Evolutionary conservation across 92 coral and sea anemone species (phyloP).

Genomic region (Epizoanthus scotinus): DNA sequence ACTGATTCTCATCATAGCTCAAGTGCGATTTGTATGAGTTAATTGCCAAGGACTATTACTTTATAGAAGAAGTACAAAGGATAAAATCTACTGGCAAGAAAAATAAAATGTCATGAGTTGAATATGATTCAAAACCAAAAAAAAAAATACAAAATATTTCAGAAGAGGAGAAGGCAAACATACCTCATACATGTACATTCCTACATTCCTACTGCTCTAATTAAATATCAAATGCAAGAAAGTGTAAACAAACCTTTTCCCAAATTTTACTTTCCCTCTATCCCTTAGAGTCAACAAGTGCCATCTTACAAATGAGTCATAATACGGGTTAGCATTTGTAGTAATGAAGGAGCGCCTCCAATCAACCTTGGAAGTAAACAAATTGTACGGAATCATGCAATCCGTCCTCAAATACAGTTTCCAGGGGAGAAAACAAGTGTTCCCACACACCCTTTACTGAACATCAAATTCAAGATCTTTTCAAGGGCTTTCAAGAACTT

Average conservation of each 20-base stretch:
- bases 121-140: not conserved
- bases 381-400: not conserved
- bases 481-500: no score
- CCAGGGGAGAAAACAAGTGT: no score
- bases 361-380: conserved; percentile 68
- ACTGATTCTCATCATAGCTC: not conserved
- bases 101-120: no score
- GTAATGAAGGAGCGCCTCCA: conserved; percentile 97
- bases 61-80: not conserved
- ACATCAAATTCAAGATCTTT: no score
- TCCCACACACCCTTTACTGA: no score
- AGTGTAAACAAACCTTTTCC: conserved; percentile 74
- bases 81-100: not conserved
- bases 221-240: not conserved
- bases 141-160: no score
- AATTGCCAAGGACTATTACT: not conserved
- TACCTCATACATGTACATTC: not conserved
- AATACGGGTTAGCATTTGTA: conserved; percentile 93
- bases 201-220: no score
- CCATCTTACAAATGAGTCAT: conserved; percentile 99
- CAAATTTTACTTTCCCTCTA: conserved; percentile 97
- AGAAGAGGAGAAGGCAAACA: not conserved
- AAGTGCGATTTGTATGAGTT: not conserved
- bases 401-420: not conserved
- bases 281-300: conserved; percentile 95